Evolutionary conservation across 2,888 invertebrate species (phyloP), one percentile per base, ranked within the genome.

Genomic region (Elmis aenea): DNA sequence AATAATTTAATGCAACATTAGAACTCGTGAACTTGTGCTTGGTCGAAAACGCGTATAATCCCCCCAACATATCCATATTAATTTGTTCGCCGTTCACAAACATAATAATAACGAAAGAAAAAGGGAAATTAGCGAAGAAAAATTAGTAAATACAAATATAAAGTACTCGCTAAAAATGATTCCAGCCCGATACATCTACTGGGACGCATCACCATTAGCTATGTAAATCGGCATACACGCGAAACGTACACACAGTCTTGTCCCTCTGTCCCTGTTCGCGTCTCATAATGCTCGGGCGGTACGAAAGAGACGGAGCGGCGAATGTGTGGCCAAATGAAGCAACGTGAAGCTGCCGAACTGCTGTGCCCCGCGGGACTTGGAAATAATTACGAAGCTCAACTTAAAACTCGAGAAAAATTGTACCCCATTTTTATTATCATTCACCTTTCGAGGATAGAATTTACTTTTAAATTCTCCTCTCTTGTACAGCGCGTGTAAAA

Each of bases 341-440:
- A n/a, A 42, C 37, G 33, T 35, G 39, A 39, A 46, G 45, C 48
- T 53, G 58, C 55, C 56, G 55, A 57, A 57, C 50, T 54, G 50
- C 45, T 49, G 45, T 43, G 51, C 53, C 59, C 53, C 52, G 45
- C 46, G 61, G 59, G 59, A 61, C 57, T 57, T 60, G 53, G 61
- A 62, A 64, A 64, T 64, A 64, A 64, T 64, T 64, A 64, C 61
- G 59, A 48, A 55, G 61, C 62, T 62, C 62, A 61, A 64, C 60
- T 63, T 63, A 64, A 64, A 62, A 63, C 61, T 64, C 60, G 62
- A 63, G 63, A 64, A 64, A 64, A 64, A 64, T 64, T 62, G 63
- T 60, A 54, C 58, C 58, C 63, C 64, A 64, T 65, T 65, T 65
- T 65, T 64, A 62, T 65, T 62, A 64, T 65, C 63, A 58, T 65